Evolutionary conservation across 2,113 vertebrate genomes (phyloP).

Genomic region (Ivindomyrus marchei): DNA sequence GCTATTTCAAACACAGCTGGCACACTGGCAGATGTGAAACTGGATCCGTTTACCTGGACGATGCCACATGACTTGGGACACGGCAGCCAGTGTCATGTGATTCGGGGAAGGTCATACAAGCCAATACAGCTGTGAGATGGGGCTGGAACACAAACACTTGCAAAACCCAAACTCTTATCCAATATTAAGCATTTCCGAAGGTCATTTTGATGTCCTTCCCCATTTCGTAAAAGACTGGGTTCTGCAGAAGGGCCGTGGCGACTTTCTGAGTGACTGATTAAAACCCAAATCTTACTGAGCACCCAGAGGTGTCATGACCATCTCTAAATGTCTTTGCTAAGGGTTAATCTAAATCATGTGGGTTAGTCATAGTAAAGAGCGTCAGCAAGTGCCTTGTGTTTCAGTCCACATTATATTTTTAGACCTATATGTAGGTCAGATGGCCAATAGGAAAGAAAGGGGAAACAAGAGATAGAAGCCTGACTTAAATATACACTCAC

Average conservation of each 20-base stretch:
- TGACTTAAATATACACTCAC: constrained; percentile 10
- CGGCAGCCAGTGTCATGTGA: background rate
- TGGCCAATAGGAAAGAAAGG: constrained; percentile 28
- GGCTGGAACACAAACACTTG: background rate
- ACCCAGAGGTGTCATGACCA: constrained; percentile 40
- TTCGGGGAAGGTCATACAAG: background rate
- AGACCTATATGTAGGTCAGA: constrained; percentile 21
- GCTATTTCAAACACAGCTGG: background rate
- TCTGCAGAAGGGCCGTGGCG: background rate
- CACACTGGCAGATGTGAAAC: background rate
- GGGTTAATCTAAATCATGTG: constrained; percentile 34
- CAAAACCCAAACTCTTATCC: background rate
- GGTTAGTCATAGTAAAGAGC: constrained; percentile 22
- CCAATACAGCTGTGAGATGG: background rate
- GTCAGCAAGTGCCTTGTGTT: constrained; percentile 10
- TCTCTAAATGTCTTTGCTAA: constrained; percentile 35
- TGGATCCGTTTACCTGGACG: background rate
- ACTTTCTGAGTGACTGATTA: background rate
- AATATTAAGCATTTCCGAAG: background rate
- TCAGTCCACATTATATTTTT: constrained; percentile 45
- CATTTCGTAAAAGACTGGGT: background rate
- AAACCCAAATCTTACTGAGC: background rate
- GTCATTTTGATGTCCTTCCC: background rate
- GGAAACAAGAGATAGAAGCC: background rate
- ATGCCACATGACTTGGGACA: background rate